phyloP scores from a whole-genome alignment of 2,888 invertebrate species.

The Orthonevra nobilis region DNA sequence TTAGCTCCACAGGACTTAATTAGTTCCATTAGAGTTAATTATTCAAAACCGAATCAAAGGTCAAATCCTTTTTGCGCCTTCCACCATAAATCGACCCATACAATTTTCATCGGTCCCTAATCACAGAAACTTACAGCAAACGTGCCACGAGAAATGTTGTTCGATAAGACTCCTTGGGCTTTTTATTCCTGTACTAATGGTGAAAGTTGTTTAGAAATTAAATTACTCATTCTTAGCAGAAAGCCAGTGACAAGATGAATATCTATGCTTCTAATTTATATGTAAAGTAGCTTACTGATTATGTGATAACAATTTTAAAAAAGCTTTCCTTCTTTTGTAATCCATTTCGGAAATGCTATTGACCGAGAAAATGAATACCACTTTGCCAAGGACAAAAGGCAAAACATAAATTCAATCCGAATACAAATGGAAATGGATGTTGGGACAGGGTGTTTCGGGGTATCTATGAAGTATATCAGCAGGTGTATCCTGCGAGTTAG shows the following conservation, averaged over 20 bases:
- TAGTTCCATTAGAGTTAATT: slow-evolving; percentile 14
- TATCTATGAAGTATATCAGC: too few relatives aligned
- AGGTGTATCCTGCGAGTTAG: too few relatives aligned
- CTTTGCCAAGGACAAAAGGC: slow-evolving; percentile 35
- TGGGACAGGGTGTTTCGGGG: background rate
- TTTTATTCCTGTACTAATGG: too few relatives aligned
- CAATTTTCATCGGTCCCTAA: too few relatives aligned
- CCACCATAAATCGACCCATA: too few relatives aligned
- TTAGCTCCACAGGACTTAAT: background rate
- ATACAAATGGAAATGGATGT: background rate
- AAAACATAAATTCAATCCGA: slow-evolving; percentile 7
- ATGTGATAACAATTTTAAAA: slow-evolving; percentile 43
- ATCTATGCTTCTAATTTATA: slow-evolving; percentile 45
- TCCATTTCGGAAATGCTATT: slow-evolving; percentile 29
- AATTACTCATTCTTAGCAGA: background rate
- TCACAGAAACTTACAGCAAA: too few relatives aligned
- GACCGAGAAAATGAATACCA: slow-evolving; percentile 17
- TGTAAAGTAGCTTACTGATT: slow-evolving; percentile 46
- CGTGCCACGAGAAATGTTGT: too few relatives aligned
- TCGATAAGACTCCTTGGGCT: too few relatives aligned
- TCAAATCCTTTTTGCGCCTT: too few relatives aligned
- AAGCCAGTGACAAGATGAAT: slow-evolving; percentile 3
- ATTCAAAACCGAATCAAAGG: slow-evolving; percentile 10
- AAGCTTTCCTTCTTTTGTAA: background rate
- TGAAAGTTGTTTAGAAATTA: background rate